These are phyloP conservation scores for Platysternon megacephalum DNA, from an alignment of 2,113 vertebrate species.

Conservation along the genomic window DNA sequence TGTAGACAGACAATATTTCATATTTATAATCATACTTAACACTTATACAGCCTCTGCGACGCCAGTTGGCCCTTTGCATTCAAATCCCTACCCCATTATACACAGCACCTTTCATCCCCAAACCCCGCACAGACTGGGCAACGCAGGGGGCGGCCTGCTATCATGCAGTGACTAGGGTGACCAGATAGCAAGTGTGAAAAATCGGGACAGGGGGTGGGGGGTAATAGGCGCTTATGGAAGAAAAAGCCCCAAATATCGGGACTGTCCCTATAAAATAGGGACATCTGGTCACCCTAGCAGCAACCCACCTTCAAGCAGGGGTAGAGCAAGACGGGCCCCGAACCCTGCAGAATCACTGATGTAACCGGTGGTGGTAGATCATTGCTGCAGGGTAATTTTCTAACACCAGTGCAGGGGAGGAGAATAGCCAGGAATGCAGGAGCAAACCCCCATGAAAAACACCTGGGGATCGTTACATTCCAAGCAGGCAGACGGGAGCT, in stretches of 20 bases:
- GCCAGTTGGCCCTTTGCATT: neutral
- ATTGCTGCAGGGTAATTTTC: neutral
- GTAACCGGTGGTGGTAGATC: neutral
- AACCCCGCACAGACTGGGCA: neutral
- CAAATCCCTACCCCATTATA: rapidly evolving
- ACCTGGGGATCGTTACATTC: neutral
- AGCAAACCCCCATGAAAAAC: neutral
- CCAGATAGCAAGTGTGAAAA: too few species aligned
- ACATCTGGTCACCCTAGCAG: too few species aligned
- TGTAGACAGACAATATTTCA: neutral
- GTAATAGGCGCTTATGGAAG: too few species aligned
- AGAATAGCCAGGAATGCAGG: neutral
- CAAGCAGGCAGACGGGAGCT: neutral
- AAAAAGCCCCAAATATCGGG: too few species aligned
- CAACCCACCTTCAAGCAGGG: neutral
- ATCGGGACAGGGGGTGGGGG: too few species aligned
- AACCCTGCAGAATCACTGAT: neutral
- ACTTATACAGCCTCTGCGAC: too few species aligned
- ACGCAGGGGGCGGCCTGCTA: neutral
- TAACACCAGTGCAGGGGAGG: neutral
- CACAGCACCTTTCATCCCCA: rapidly evolving
- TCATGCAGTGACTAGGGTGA: too few species aligned
- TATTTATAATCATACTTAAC: neutral
- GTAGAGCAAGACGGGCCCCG: neutral
- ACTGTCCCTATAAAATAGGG: too few species aligned